phyloP scores from a whole-genome alignment of 2,113 vertebrate genomes.

The Rhinoderma darwinii region DNA sequence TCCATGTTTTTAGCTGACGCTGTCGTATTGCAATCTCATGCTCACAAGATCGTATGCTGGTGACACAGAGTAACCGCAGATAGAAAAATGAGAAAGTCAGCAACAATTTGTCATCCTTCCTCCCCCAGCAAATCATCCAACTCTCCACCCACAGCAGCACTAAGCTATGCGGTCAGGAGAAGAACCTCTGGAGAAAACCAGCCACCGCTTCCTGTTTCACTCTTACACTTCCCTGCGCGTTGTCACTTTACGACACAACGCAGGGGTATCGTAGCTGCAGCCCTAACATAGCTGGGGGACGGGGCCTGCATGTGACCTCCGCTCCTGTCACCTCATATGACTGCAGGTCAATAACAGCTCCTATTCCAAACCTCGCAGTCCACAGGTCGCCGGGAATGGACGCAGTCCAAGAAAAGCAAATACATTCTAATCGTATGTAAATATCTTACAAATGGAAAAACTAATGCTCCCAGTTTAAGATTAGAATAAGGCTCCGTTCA shows the following conservation, averaged over 20 bases:
- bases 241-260: not conserved
- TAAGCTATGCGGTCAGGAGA: not conserved
- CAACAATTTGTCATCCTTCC: not conserved
- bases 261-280: not conserved
- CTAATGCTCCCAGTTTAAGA: no score
- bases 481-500: no score
- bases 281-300: not conserved
- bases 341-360: not conserved
- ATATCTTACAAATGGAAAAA: no score
- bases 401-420: no score
- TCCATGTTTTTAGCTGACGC: not conserved
- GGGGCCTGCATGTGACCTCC: not conserved
- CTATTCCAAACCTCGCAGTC: no score
- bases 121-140: not conserved
- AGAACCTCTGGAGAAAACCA: slow-evolving; percentile 29
- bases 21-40: not conserved
- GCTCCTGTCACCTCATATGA: not conserved
- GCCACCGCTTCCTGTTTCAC: slow-evolving; percentile 10
- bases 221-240: slow-evolving; percentile 2
- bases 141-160: not conserved
- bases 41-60: not conserved
- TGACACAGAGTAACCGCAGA: slow-evolving; percentile 22
- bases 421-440: no score
- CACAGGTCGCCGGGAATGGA: no score
- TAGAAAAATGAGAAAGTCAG: not conserved